Percentiles rank a stretch among this genome's conserved stretches.
These are phyloP conservation scores for Amblyopsis rosae DNA, from an alignment of 2,113 vertebrate species.

Conservation along the genomic window DNA sequence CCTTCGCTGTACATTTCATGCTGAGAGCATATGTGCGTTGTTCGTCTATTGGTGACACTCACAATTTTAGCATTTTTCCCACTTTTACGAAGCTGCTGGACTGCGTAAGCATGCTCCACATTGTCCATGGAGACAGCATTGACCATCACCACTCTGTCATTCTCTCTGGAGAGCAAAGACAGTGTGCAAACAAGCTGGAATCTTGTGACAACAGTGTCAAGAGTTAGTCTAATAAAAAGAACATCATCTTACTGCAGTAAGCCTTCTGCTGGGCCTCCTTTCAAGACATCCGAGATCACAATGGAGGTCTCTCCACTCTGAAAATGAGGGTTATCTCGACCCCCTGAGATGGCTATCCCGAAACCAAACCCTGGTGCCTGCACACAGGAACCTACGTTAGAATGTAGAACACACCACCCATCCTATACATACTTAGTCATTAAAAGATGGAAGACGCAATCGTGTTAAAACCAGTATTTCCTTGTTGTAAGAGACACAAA, in stretches of 20 bases:
- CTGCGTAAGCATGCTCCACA: slow-evolving; percentile 96
- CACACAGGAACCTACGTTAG: slow-evolving; percentile 17
- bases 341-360: slow-evolving; percentile 98
- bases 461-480: too few relatives aligned
- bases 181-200: slow-evolving; percentile 40
- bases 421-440: background rate
- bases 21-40: background rate
- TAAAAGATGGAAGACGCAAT: background rate
- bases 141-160: slow-evolving; percentile 98
- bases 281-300: slow-evolving; percentile 97
- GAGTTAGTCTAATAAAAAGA: slow-evolving; percentile 17
- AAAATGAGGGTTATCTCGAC: slow-evolving; percentile 98
- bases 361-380: slow-evolving; percentile 98
- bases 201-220: slow-evolving; percentile 39
- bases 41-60: slow-evolving; percentile 67
- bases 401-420: background rate
- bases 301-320: slow-evolving; percentile 99
- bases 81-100: slow-evolving; percentile 97
- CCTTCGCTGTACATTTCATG: too few relatives aligned
- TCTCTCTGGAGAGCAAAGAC: slow-evolving; percentile 82
- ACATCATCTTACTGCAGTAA: slow-evolving; percentile 89
- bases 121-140: slow-evolving; percentile 99
- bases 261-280: slow-evolving; percentile 97
- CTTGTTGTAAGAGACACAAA: too few relatives aligned
- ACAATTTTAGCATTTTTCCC: slow-evolving; percentile 99